These are phyloP conservation scores for Heliconius ismenius DNA, from an alignment of 2,888 invertebrate genomes.

Conservation along the genomic window DNA sequence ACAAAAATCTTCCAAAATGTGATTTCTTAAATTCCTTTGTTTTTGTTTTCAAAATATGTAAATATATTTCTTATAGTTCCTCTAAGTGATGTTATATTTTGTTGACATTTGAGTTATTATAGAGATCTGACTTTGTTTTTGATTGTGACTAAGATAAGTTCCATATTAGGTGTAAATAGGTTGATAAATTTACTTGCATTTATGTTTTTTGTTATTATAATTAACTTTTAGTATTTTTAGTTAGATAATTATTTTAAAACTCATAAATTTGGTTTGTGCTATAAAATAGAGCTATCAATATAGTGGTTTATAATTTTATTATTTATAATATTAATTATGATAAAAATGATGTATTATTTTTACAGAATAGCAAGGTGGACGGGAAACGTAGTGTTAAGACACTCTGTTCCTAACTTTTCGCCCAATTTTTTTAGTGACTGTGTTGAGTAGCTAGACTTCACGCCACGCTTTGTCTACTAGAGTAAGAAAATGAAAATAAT, in stretches of 20 bases:
- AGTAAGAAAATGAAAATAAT: not conserved
- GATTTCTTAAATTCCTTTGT: slow-evolving; percentile 6
- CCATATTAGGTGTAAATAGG: not conserved
- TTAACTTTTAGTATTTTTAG: not conserved
- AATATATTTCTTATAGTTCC: slow-evolving; percentile 21
- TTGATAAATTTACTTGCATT: not conserved
- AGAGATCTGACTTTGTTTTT: slow-evolving; percentile 12
- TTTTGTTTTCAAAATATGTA: slow-evolving; percentile 6
- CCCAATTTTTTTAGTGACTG: no score
- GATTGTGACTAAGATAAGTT: slow-evolving; percentile 15
- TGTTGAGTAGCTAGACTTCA: no score
- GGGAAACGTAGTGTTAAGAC: no score
- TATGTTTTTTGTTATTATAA: not conserved
- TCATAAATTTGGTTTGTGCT: not conserved
- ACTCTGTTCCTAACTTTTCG: not conserved
- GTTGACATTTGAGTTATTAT: slow-evolving; percentile 11
- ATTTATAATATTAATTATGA: no score
- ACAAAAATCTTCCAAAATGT: slow-evolving; percentile 7
- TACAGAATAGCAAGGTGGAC: not conserved
- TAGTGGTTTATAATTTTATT: not conserved
- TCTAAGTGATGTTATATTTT: slow-evolving; percentile 17
- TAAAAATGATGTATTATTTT: no score
- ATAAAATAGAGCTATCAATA: not conserved
- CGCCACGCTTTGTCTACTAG: no score
- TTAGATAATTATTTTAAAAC: not conserved